Evolutionary conservation across 2,888 invertebrate genomes (phyloP).

Genomic region (Pocota personata): DNA sequence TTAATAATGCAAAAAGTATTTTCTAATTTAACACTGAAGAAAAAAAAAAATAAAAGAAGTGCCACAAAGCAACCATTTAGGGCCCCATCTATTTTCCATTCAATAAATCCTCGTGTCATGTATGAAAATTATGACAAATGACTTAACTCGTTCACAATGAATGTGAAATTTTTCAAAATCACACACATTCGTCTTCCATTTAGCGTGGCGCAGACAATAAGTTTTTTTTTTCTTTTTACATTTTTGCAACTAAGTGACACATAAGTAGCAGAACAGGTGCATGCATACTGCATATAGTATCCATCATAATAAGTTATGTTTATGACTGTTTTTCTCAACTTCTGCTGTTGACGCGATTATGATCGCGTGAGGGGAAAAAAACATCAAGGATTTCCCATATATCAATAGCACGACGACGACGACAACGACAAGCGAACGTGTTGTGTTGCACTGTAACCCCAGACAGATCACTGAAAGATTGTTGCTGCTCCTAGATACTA

Average conservation of each 20-base stretch:
- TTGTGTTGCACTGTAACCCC: constrained; percentile 39
- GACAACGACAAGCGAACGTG: neutral
- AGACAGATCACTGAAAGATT: constrained; percentile 33
- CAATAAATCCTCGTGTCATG: neutral
- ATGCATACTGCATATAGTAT: constrained; percentile 52
- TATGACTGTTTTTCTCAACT: constrained; percentile 31
- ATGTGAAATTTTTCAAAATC: constrained; percentile 30
- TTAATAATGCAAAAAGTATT: neutral
- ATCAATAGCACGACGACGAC: constrained; percentile 53
- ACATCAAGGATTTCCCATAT: constrained; percentile 71
- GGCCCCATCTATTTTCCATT: neutral
- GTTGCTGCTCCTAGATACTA: constrained; percentile 8
- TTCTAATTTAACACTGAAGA: neutral
- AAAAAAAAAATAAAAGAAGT: neutral
- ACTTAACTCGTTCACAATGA: constrained; percentile 28
- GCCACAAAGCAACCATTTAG: neutral
- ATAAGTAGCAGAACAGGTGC: constrained; percentile 52
- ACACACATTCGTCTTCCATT: constrained; percentile 23
- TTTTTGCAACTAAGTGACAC: constrained; percentile 40
- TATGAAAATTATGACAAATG: constrained; percentile 46
- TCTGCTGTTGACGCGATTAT: constrained; percentile 48
- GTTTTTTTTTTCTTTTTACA: neutral
- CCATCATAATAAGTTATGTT: constrained; percentile 46
- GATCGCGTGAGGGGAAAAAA: constrained; percentile 25
- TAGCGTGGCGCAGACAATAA: constrained; percentile 10